These are phyloP conservation scores for Catharus fuscescens DNA, from an alignment of 2,113 vertebrate genomes.

Conservation along the genomic window DNA sequence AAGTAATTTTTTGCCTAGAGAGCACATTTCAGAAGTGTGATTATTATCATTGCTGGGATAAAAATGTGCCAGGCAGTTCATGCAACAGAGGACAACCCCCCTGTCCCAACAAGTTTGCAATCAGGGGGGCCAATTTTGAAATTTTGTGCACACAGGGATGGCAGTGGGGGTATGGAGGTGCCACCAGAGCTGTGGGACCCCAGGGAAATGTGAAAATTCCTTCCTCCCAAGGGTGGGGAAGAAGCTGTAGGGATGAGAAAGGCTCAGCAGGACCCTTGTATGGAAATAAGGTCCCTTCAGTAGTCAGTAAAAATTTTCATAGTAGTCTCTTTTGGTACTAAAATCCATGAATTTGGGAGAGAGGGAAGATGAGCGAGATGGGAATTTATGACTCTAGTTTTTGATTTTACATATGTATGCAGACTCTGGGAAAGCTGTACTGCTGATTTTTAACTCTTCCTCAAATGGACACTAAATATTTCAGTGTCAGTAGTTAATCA, in stretches of 20 bases:
- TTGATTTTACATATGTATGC: slow-evolving; percentile 13
- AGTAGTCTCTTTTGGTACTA: background rate
- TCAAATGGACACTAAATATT: slow-evolving; percentile 36
- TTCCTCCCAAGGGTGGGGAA: background rate
- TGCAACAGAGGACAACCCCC: background rate
- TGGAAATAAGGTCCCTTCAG: background rate
- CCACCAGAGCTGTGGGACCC: rapidly evolving
- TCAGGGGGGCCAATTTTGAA: background rate
- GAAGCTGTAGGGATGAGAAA: background rate
- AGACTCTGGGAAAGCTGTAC: background rate
- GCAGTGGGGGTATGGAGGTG: background rate
- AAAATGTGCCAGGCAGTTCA: background rate
- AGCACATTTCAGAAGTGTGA: background rate
- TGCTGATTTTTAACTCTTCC: slow-evolving; percentile 36
- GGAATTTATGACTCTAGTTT: background rate
- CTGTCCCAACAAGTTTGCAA: background rate
- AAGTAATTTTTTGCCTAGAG: background rate
- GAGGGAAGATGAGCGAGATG: background rate
- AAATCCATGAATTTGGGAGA: background rate
- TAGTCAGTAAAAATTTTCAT: background rate
- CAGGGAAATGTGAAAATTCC: background rate
- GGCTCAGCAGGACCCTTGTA: background rate
- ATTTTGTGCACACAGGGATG: background rate
- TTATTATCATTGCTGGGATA: background rate
- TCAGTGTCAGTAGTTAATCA: background rate